Conservation (phyloP, 2,113 vertebrate species). For the Hypanus sabinus region DNA sequence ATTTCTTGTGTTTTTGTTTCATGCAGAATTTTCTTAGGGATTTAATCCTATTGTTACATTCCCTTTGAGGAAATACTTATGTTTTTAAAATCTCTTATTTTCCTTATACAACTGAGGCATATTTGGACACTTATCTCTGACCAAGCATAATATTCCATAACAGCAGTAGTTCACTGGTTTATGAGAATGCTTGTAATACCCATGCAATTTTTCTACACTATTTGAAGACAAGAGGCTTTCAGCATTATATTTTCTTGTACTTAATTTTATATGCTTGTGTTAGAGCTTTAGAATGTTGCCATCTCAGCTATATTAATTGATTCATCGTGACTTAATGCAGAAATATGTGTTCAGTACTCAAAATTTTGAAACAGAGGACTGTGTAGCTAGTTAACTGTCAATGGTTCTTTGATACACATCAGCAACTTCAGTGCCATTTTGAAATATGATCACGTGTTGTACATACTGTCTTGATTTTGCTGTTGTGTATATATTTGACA, state of each 20-base stretch:
- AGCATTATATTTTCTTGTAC: slow-evolving; percentile 6
- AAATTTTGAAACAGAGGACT: slow-evolving; percentile 7
- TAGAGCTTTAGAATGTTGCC: no score
- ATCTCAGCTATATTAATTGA: not conserved
- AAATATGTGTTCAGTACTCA: slow-evolving; percentile 6
- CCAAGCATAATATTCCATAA: slow-evolving; percentile 27
- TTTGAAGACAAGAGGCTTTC: not conserved
- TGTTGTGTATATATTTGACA: slow-evolving; percentile 36
- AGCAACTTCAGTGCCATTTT: not conserved
- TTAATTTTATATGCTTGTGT: not conserved
- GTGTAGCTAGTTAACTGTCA: slow-evolving; percentile 16
- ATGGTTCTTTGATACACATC: not conserved
- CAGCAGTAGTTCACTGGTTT: not conserved
- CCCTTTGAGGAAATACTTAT: slow-evolving; percentile 13
- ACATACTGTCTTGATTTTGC: slow-evolving; percentile 7
- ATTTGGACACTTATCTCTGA: slow-evolving; percentile 7
- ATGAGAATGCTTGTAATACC: slow-evolving; percentile 2
- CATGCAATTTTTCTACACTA: not conserved
- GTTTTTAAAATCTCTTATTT: not conserved
- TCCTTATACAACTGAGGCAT: not conserved
- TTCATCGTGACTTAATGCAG: not conserved
- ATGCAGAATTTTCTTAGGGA: not conserved
- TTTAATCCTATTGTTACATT: not conserved
- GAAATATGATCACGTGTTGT: not conserved
- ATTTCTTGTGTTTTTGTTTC: no score